These are phyloP conservation scores for Heliconius nattereri DNA, from an alignment of 1,140 invertebrate species.

Conservation along the genomic window DNA sequence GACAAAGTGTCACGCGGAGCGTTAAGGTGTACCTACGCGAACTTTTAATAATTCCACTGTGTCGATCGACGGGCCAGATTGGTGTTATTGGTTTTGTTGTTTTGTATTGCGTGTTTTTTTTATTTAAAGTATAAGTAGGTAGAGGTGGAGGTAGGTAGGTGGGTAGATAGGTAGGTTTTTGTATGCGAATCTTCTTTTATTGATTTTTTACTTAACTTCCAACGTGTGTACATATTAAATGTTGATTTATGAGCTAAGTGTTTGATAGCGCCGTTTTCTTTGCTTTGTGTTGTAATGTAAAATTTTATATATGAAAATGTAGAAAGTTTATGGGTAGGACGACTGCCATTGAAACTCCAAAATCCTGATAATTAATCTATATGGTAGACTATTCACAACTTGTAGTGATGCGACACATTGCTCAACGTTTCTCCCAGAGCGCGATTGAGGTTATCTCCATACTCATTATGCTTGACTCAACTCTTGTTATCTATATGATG, in stretches of 20 bases:
- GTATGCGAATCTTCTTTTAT: constrained; percentile 2
- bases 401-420: neutral
- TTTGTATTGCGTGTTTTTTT: neutral
- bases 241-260: constrained; percentile 1
- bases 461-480: neutral
- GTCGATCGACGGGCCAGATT: constrained; percentile 8
- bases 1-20: constrained; percentile 8
- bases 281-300: neutral
- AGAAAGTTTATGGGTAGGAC: neutral
- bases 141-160: too few relatives aligned
- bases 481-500: neutral
- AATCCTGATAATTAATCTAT: neutral
- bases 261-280: neutral
- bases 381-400: neutral
- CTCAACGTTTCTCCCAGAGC: neutral
- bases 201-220: constrained; percentile 3
- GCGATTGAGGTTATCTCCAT: neutral
- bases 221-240: neutral
- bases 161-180: neutral
- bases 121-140: neutral
- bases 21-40: neutral
- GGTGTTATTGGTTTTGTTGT: constrained; percentile 14
- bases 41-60: constrained; percentile 13
- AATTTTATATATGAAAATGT: neutral
- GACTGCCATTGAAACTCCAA: too few relatives aligned